Percentiles rank a stretch among this genome's conserved stretches.
phyloP scores from a whole-genome alignment of 2,113 vertebrate genomes.

The Callipepla squamata region DNA sequence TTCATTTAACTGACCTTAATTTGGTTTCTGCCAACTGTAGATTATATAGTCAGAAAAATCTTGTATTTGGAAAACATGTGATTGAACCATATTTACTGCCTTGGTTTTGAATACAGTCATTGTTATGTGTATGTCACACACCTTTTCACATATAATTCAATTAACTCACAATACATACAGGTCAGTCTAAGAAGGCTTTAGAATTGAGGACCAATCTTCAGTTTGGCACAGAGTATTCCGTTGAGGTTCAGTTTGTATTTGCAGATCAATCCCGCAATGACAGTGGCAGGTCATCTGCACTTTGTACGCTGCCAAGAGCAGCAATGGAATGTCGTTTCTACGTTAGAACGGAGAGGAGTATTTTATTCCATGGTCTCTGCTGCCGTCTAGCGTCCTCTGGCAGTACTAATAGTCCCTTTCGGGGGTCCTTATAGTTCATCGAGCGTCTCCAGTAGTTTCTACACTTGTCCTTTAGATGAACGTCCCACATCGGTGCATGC shows the following conservation, averaged over 20 bases:
- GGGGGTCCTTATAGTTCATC: no score
- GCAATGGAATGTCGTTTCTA: no score
- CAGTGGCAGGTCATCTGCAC: neutral
- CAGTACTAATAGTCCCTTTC: no score
- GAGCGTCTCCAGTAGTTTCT: no score
- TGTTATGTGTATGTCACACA: fast-evolving
- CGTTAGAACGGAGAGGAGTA: no score
- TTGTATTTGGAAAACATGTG: neutral
- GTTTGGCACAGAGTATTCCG: neutral
- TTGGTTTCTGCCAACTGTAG: fast-evolving
- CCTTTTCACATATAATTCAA: neutral
- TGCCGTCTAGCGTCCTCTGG: no score
- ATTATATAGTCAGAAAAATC: neutral
- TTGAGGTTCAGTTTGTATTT: neutral
- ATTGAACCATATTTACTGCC: neutral
- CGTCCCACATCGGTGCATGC: no score
- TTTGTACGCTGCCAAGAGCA: fast-evolving
- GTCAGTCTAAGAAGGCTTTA: neutral
- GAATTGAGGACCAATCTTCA: neutral
- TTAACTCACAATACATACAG: fast-evolving
- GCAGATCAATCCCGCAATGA: neutral
- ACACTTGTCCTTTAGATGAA: no score
- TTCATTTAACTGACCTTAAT: neutral
- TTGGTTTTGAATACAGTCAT: neutral
- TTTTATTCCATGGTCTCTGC: no score